Evolutionary conservation across 2,888 invertebrate genomes (phyloP).

Genomic region (Glaucopsyche alexis): DNA sequence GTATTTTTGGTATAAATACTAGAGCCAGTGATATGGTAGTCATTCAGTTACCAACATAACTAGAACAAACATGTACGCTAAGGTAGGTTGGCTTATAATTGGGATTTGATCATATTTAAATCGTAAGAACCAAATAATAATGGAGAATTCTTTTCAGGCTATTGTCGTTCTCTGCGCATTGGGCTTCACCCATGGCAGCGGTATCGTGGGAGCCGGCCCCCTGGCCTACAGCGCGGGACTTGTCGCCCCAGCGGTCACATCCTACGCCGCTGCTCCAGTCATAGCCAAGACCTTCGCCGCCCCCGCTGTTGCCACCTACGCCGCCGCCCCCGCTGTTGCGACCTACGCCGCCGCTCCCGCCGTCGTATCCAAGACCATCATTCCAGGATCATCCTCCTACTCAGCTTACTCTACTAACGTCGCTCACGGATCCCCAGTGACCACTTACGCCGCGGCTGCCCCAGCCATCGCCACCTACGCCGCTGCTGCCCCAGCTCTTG

Average conservation of each 20-base stretch:
- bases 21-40: constrained; percentile 64
- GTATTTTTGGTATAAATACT: constrained; percentile 70
- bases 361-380: constrained; percentile 57
- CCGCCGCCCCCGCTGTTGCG: constrained; percentile 25
- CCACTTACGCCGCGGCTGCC: constrained; percentile 27
- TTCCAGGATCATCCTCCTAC: constrained; percentile 56
- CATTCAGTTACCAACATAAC: constrained; percentile 77
- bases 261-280: constrained; percentile 40
- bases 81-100: constrained; percentile 56
- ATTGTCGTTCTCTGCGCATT: constrained; percentile 80
- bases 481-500: background rate
- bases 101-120: constrained; percentile 36
- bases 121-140: constrained; percentile 37
- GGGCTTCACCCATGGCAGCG: constrained; percentile 80
- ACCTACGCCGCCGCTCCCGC: constrained; percentile 13
- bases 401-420: constrained; percentile 47
- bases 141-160: constrained; percentile 53
- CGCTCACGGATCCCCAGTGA: constrained; percentile 40
- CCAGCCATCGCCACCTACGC: background rate
- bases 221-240: constrained; percentile 34
- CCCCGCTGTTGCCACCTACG: constrained; percentile 54
- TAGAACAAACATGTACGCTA: constrained; percentile 76
- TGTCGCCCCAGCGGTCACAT: constrained; percentile 77
- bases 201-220: constrained; percentile 50
- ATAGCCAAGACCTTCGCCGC: constrained; percentile 58